Evolutionary conservation across 2,113 vertebrate species (phyloP).

Genomic region (Cacatua alba): DNA sequence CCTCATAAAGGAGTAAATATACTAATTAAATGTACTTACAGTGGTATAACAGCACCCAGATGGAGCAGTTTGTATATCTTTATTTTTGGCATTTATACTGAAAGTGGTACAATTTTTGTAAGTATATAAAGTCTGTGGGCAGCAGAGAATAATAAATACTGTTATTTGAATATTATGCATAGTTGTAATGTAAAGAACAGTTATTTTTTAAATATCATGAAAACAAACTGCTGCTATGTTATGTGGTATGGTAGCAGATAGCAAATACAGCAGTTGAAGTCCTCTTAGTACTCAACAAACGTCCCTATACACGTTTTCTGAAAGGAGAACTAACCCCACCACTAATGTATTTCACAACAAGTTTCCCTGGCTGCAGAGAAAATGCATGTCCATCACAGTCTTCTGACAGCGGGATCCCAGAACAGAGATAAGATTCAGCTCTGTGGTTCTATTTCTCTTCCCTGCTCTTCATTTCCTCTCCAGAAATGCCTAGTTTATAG

Average conservation of each 20-base stretch:
- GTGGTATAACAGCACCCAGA: neutral
- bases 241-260: neutral
- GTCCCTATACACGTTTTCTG: neutral
- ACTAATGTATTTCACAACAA: neutral
- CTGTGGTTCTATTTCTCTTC: neutral
- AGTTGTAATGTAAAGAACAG: neutral
- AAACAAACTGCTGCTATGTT: neutral
- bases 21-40: neutral
- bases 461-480: neutral
- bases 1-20: neutral
- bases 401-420: neutral
- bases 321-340: neutral
- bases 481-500: neutral
- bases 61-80: neutral
- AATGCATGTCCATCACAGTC: neutral
- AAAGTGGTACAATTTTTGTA: neutral
- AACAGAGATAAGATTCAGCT: neutral
- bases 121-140: neutral
- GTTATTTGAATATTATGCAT: neutral
- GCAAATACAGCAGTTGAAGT: neutral
- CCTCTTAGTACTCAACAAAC: neutral
- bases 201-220: neutral
- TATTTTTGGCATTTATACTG: neutral
- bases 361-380: neutral
- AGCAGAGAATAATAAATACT: neutral